Conservation (phyloP, 1,140 invertebrate species). For the Idris sp. region DNA sequence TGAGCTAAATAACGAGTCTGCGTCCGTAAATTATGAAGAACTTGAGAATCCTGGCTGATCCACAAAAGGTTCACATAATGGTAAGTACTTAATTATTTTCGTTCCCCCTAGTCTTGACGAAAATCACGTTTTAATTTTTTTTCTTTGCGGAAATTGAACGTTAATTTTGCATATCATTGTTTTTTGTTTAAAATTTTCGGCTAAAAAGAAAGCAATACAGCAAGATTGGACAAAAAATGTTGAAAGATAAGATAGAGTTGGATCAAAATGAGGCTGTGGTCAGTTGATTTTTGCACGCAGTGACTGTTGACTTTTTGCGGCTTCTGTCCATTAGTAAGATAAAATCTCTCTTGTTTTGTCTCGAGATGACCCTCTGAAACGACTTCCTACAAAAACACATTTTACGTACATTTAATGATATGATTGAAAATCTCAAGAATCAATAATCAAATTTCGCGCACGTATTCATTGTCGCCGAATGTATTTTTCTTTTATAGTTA, state of each 20-base stretch:
- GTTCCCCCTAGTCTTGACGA: not conserved
- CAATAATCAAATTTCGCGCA: slow-evolving; percentile 28
- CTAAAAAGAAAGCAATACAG: not conserved
- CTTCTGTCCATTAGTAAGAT: slow-evolving; percentile 75
- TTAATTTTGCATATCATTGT: too few species aligned
- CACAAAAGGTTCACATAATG: slow-evolving; percentile 48
- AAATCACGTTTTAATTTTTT: not conserved
- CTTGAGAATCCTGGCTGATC: slow-evolving; percentile 60
- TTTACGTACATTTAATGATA: slow-evolving; percentile 55
- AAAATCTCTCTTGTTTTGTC: slow-evolving; percentile 65
- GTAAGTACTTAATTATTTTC: slow-evolving; percentile 8
- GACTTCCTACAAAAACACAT: slow-evolving; percentile 50
- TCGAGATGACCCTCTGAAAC: slow-evolving; percentile 49
- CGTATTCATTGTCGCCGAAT: slow-evolving; percentile 8
- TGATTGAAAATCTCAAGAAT: slow-evolving; percentile 43
- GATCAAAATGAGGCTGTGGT: slow-evolving; percentile 52
- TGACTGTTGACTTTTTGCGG: slow-evolving; percentile 71
- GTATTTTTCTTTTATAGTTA: slow-evolving; percentile 19
- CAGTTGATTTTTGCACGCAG: slow-evolving; percentile 61
- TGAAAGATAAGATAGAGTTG: slow-evolving; percentile 49
- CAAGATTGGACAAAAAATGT: slow-evolving; percentile 22
- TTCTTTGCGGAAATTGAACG: too few species aligned
- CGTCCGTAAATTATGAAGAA: slow-evolving; percentile 67
- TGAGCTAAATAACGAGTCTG: slow-evolving; percentile 65
- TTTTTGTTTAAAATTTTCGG: too few species aligned